Percentiles rank a stretch among this genome's conserved stretches.
Evolutionary conservation across 2,113 vertebrate species (phyloP).

Genomic region (Cisticola juncidis): DNA sequence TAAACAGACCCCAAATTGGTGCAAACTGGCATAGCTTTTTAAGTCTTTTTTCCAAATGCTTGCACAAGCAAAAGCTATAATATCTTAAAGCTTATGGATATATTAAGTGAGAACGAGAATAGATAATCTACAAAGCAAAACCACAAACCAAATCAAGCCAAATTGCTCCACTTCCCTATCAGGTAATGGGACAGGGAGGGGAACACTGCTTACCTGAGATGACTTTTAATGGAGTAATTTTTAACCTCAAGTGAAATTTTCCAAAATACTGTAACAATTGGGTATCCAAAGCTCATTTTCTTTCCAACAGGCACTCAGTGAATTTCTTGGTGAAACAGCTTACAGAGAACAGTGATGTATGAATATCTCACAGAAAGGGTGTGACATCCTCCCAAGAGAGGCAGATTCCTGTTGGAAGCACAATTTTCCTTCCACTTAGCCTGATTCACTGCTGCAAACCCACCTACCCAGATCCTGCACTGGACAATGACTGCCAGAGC

Average conservation of each 20-base stretch:
- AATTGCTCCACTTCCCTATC: neutral
- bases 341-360: neutral
- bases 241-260: neutral
- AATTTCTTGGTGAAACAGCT: neutral
- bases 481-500: fast-evolving
- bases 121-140: neutral
- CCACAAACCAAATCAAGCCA: neutral
- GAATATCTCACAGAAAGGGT: neutral
- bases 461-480: neutral
- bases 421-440: neutral
- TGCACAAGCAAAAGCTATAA: neutral
- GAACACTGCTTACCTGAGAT: neutral
- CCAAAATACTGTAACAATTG: neutral
- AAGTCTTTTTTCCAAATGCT: neutral
- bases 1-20: neutral
- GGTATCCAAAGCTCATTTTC: neutral
- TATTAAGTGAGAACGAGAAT: neutral
- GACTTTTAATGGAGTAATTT: neutral
- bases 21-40: neutral
- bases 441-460: neutral
- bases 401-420: neutral
- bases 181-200: neutral
- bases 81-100: neutral
- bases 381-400: neutral
- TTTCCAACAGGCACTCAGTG: neutral